Evolutionary conservation across 2,113 vertebrate genomes (phyloP).

Genomic region (Cranoglanis bouderius): DNA sequence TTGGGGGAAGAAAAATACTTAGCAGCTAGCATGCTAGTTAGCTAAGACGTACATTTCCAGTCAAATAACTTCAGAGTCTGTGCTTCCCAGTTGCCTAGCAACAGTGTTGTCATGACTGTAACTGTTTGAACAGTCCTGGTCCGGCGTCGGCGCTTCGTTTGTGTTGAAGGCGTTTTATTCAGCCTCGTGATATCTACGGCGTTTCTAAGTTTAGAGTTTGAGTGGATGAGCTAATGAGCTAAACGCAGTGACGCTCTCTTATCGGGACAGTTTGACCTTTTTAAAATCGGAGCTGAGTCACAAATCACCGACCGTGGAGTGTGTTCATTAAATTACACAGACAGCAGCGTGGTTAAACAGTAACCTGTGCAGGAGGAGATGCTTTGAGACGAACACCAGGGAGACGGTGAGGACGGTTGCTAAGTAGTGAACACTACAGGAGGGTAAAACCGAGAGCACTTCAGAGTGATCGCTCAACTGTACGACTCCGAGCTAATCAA

Average conservation of each 20-base stretch:
- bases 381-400: neutral
- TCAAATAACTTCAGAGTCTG: neutral
- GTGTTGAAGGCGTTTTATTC: neutral
- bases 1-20: neutral
- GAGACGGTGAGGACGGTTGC: neutral
- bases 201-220: constrained; percentile 3
- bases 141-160: neutral
- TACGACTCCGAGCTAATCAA: constrained; percentile 16
- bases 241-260: constrained; percentile 10
- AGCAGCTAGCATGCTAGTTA: neutral
- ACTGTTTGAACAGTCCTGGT: neutral
- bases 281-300: neutral
- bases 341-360: constrained; percentile 13
- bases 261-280: constrained; percentile 22
- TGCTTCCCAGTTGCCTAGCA: constrained; percentile 8
- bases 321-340: constrained; percentile 9
- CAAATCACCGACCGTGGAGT: constrained; percentile 7
- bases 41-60: constrained; percentile 4
- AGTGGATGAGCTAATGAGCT: constrained; percentile 19
- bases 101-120: neutral
- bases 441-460: neutral
- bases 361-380: neutral
- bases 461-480: neutral
- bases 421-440: constrained; percentile 8
- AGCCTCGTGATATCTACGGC: neutral